Evolutionary conservation across 2,797 vertebrate species (phyloP), one percentile per base, ranked within the genome.

Genomic region (Protonibea diacanthus): DNA sequence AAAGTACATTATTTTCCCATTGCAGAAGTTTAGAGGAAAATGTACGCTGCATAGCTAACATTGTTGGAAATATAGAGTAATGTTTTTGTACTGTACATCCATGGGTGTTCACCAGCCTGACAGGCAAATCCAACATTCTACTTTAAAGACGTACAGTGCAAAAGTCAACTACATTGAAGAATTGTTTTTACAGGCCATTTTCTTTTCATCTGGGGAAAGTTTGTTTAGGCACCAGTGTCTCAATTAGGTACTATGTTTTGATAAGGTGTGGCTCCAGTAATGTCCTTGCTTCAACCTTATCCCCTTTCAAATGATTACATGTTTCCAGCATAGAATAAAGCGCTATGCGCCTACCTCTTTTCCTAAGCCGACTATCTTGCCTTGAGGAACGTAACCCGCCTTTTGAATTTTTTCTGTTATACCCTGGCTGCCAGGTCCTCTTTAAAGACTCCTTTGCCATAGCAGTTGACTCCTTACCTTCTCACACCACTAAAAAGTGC

Each of bases 191-290:
- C 71, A 86, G 74, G 15, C 52, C 77, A 70, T 85, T 85, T 89
- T 89, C 85, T 80, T 92, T 91, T 93, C 84, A 88, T 89, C 80
- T 88, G 48, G 55, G 40, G 60, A 88, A 89, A 74, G 85, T 91
- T 91, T 85, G 83, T 90, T 89, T 84, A 84, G 89, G 86, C 82
- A 88, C 81, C 82, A 80, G 82, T 75, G 80, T 89, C 87, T 90
- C 84, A 91, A 88, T 90, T 88, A 78, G 87, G 87, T 59, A 58
- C 83, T 78, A 17, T 91, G 88, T 93, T 94, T 90, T 91, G 91
- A 92, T 89, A 88, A 91, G 92, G 89, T 90, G 90, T 88, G 90
- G 89, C 84, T 86, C 83, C 74, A 87, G 75, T 86, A 87, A 90
- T 85, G 87, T 77, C 89, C 62, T 64, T 18, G 56, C 83, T 91